These are phyloP conservation scores for Panopea generosa DNA, from an alignment of 2,888 invertebrate genomes.

Conservation along the genomic window DNA sequence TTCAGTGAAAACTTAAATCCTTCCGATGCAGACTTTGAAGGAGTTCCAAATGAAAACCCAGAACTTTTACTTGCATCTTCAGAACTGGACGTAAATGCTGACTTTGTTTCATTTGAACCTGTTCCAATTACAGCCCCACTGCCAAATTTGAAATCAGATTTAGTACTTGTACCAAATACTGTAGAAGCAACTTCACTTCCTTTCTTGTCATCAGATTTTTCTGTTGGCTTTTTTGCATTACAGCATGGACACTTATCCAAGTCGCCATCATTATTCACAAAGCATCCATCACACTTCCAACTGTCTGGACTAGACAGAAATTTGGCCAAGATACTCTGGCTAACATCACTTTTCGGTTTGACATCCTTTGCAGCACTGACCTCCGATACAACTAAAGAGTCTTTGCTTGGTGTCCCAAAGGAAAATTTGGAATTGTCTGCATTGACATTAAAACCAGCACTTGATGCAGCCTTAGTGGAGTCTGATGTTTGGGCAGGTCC, in stretches of 20 bases:
- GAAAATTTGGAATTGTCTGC: slow-evolving; percentile 22
- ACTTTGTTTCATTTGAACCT: neutral
- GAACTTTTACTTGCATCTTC: slow-evolving; percentile 1
- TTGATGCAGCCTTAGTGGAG: neutral
- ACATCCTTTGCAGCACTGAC: neutral
- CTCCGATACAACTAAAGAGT: slow-evolving; percentile 6
- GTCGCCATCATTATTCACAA: slow-evolving; percentile 87
- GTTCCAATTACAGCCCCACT: neutral
- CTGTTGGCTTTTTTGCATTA: slow-evolving; percentile 76
- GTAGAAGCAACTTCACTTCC: neutral
- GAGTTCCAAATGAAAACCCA: slow-evolving; percentile 52
- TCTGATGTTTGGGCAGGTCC: neutral
- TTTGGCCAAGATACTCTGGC: slow-evolving; percentile 45
- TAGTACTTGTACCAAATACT: neutral
- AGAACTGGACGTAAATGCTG: too few species aligned
- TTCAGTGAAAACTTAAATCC: slow-evolving; percentile 49
- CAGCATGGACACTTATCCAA: slow-evolving; percentile 77
- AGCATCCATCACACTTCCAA: slow-evolving; percentile 90
- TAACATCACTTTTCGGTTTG: neutral
- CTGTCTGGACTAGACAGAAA: slow-evolving; percentile 85
- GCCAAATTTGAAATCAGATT: slow-evolving; percentile 39
- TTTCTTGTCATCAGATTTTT: slow-evolving; percentile 31
- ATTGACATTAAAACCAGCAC: slow-evolving; percentile 36
- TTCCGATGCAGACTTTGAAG: slow-evolving; percentile 15
- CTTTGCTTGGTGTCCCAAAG: slow-evolving; percentile 8